A percentile compares a stretch with the other conserved stretches of the same genome.
Evolutionary conservation across 1,140 invertebrate species (phyloP).

Genomic region (Drosophila funebris): DNA sequence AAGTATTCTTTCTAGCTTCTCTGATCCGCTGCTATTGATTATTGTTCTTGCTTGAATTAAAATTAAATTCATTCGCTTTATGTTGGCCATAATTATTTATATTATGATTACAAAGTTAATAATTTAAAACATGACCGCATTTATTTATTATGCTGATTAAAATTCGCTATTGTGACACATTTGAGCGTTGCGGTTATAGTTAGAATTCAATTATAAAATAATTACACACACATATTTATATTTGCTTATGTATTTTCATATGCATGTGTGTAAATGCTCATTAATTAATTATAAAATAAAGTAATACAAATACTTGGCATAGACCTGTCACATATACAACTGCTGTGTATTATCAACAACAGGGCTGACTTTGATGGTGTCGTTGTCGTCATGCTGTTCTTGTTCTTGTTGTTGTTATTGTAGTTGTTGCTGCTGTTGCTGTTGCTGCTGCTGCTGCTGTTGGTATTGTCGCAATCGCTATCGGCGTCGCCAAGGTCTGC

Average conservation of each 20-base stretch:
- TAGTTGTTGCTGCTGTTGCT: slow-evolving; percentile 8
- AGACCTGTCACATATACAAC: background rate
- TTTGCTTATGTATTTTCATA: background rate
- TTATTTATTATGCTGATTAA: slow-evolving; percentile 44
- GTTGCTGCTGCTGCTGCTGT: slow-evolving; percentile 1
- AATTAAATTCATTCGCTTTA: background rate
- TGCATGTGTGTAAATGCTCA: background rate
- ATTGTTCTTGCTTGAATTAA: background rate
- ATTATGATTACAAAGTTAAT: slow-evolving; percentile 34
- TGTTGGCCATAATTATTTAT: slow-evolving; percentile 20
- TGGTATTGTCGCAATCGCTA: slow-evolving; percentile 30
- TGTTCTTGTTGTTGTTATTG: background rate
- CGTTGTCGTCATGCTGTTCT: background rate
- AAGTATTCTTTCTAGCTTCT: background rate
- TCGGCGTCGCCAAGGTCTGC: slow-evolving; percentile 46
- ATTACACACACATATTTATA: slow-evolving; percentile 12
- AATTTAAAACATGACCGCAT: slow-evolving; percentile 36
- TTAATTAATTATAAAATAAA: slow-evolving; percentile 49
- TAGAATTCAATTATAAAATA: slow-evolving; percentile 35
- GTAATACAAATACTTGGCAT: slow-evolving; percentile 3
- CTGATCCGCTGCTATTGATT: too few species aligned
- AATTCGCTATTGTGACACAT: slow-evolving; percentile 20
- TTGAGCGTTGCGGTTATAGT: slow-evolving; percentile 29
- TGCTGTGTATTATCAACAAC: slow-evolving; percentile 40
- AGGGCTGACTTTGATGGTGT: background rate